Base-by-base conservation (phyloP, 2,888 invertebrate species). In the Andrena haemorrhoa region DNA sequence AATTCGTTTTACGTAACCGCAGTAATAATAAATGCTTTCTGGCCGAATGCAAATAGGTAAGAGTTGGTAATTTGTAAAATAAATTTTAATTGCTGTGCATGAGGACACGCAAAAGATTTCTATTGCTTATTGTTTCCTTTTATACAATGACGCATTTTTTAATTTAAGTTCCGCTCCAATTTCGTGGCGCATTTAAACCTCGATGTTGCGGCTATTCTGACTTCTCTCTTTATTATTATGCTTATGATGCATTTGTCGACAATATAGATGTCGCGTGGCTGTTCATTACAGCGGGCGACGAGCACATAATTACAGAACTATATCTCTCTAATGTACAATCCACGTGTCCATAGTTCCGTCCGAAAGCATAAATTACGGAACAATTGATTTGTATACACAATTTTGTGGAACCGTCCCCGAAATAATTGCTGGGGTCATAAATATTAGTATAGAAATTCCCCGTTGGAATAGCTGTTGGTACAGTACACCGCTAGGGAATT, bases 361-460 rank as follows among this genome's bases (percentile, higher is more conserved):
- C 26, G 23, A 23, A 53, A n/a, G 64, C 71, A 69, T 72, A 72
- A 76, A 82, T 82, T 64, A 64, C 64, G 10, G 29, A 41, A 69
- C 75, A 76, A 81, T 81, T 82, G 82, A 82, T 82, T 82, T 82
- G 81, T 69, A 47, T 49, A 35, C 68, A 68, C 68, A 76, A 73
- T 75, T 81, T 82, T 81, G 71, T 47, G 31, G 29, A 61, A 51
- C 20, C 58, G 16, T 12, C 12, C 56, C 53, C 29, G 68, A 72
- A 80, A 81, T 80, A 75, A 82, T 60, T 69, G 68, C 60, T 20
- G 1, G 35, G 33, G 20, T 41, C 68, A 23, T 81, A 75, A 75
- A 81, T 81, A 72, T 49, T 35, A 20, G 66, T 75, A 81, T 64
- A 81, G 82, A 75, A 82, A 75, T 75, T 69, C 53, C 64, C 65